A percentile compares a stretch with the other conserved stretches of the same genome.
phyloP scores from a whole-genome alignment of 2,113 vertebrate genomes.

The Suricata suricatta region DNA sequence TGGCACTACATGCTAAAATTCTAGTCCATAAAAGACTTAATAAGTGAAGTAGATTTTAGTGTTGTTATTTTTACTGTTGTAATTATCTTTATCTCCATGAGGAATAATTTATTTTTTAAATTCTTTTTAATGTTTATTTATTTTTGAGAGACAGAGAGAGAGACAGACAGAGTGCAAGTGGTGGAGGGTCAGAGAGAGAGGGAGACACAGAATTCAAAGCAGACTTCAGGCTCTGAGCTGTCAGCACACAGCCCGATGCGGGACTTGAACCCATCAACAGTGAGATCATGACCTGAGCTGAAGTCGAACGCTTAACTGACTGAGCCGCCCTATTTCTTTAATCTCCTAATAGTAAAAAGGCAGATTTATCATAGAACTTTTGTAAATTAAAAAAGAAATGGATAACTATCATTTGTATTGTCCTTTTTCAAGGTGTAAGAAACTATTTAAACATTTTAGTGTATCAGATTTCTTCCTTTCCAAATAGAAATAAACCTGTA shows the following conservation, averaged over 20 bases:
- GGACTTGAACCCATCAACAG: no score
- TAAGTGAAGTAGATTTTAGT: background rate
- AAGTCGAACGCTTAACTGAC: no score
- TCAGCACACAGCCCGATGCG: no score
- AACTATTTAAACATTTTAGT: background rate
- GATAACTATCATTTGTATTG: background rate
- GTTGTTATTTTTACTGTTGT: background rate
- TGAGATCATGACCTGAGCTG: no score
- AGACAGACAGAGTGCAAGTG: no score
- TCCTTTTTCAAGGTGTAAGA: background rate
- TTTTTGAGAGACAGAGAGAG: no score
- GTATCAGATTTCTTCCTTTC: background rate
- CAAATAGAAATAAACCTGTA: background rate
- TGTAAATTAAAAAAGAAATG: background rate
- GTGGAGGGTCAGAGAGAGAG: no score
- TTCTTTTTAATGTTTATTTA: no score
- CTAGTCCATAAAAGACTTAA: background rate
- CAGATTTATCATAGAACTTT: background rate
- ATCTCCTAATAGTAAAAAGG: background rate
- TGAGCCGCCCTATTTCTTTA: background rate
- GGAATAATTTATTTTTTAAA: conserved; percentile 3
- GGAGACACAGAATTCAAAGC: no score
- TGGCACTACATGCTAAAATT: background rate
- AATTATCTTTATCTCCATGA: background rate
- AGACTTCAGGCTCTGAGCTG: no score